phyloP scores from a whole-genome alignment of 2,113 vertebrate genomes.

The Chaetura pelagica region DNA sequence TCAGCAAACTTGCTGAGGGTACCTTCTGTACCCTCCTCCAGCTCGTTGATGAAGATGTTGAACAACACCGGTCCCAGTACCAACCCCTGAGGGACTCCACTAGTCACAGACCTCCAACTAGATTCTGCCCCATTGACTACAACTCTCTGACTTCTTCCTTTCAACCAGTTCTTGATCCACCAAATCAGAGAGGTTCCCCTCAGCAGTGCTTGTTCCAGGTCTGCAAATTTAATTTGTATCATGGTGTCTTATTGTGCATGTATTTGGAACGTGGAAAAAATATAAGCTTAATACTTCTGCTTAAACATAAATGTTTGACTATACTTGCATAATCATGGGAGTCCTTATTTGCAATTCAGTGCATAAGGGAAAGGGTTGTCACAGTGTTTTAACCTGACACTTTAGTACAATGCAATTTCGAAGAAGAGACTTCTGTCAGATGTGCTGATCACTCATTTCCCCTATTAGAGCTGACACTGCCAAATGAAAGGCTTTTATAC shows the following conservation, averaged over 20 bases:
- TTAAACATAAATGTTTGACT: background rate
- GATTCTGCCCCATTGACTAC: no score
- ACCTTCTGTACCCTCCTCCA: no score
- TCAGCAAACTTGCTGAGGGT: no score
- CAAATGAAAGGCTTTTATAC: slow-evolving; percentile 65
- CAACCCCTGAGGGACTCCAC: no score
- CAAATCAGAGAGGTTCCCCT: background rate
- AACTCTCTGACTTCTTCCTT: no score
- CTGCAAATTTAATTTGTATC: background rate
- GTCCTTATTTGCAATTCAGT: slow-evolving; percentile 28
- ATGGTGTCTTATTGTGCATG: background rate
- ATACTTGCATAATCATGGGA: background rate
- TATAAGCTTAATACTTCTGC: background rate
- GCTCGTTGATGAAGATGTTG: no score
- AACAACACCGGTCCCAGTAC: no score
- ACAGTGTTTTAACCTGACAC: slow-evolving; percentile 35
- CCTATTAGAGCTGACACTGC: slow-evolving; percentile 46
- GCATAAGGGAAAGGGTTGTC: background rate
- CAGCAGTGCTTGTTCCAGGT: background rate
- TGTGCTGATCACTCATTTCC: slow-evolving; percentile 21
- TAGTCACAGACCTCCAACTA: no score
- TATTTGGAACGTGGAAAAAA: background rate
- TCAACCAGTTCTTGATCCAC: no score
- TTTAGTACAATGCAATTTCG: slow-evolving; percentile 40
- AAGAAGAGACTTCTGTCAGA: slow-evolving; percentile 50